Evolutionary conservation across 2,888 invertebrate species (phyloP), one percentile per base, ranked within the genome.

Genomic region (Blomia tropicalis): DNA sequence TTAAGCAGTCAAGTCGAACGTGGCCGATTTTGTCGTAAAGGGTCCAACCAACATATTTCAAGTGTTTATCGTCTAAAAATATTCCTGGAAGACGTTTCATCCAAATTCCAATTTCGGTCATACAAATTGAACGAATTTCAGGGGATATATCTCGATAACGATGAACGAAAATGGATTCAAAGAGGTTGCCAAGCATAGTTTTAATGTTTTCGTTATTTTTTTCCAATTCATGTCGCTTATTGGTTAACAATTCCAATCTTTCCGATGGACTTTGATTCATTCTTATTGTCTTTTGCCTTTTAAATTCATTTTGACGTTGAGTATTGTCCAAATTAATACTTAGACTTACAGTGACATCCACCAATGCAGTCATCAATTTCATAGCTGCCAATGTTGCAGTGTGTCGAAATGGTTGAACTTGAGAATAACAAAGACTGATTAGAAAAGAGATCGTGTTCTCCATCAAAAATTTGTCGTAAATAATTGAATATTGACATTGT

Each of bases 161-260:
- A 76, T 98, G 98, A 51, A 98, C 96, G 73, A 99, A 98, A 7
- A 99, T 96, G 1, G 93, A 93, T 75, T 96, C 96, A 75, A 99
- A 98, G 84, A 98, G 92, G 74, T 96, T 99, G 0, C 92, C 93
- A 53, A 98, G 79, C 95, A 98, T 98, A 73, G 95, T 95, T 73
- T 93, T 88, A 67, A 98, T 93, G 78, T 99, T 98, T 72, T 96
- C 93, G 85, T 93, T 93, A 73, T 96, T 95, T 73, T 96, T 95
- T 75, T 96, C 95, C 7, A 96, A 77, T 70, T 96, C 96, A 72
- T 91, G 89, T 22, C 92, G 78, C 76, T 93, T 92, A 23, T 85
- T 82, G 73, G 93, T 83, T 4, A 98, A 79, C 61, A 90, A 84
- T 74, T 98, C 96, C 58, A 98, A 79, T 19, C 95, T 81, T 73